These are phyloP conservation scores for Drosophila nebulosa DNA, from an alignment of 1,140 invertebrate genomes.

Conservation along the genomic window DNA sequence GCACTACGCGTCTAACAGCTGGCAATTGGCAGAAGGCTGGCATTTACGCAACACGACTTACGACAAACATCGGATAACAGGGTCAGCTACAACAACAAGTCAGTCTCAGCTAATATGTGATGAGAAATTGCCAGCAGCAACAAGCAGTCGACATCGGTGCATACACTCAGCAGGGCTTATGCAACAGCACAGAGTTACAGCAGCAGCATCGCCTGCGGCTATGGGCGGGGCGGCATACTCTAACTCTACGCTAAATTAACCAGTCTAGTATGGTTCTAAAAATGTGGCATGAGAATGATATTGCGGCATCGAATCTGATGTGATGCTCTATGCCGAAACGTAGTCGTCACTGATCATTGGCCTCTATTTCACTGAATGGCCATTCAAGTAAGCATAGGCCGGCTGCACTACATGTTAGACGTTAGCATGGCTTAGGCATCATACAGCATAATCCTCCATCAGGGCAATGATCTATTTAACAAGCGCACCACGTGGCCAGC, in stretches of 20 bases:
- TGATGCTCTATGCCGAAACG: slow-evolving; percentile 94
- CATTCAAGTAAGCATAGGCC: slow-evolving; percentile 61
- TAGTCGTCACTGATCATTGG: slow-evolving; percentile 92
- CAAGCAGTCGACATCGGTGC: background rate
- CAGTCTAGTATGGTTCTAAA: slow-evolving; percentile 81
- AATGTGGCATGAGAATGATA: slow-evolving; percentile 90
- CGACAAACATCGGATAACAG: slow-evolving; percentile 24
- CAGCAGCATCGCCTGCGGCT: slow-evolving; percentile 26
- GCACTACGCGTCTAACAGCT: background rate
- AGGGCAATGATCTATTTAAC: background rate
- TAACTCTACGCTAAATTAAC: slow-evolving; percentile 80
- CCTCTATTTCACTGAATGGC: slow-evolving; percentile 82
- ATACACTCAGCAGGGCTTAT: too few relatives aligned
- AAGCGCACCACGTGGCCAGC: background rate
- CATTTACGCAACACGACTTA: too few relatives aligned
- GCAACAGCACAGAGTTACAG: background rate
- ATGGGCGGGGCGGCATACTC: slow-evolving; percentile 63
- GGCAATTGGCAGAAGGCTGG: slow-evolving; percentile 16
- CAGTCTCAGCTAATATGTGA: slow-evolving; percentile 55
- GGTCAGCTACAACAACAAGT: slow-evolving; percentile 34
- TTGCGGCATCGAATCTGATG: slow-evolving; percentile 96
- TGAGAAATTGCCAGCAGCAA: slow-evolving; percentile 49
- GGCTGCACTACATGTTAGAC: too few relatives aligned
- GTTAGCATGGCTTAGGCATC: too few relatives aligned
- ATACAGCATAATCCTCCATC: slow-evolving; percentile 9